Base-by-base conservation (phyloP, 2,113 vertebrate species). In the Dasypus novemcinctus region DNA sequence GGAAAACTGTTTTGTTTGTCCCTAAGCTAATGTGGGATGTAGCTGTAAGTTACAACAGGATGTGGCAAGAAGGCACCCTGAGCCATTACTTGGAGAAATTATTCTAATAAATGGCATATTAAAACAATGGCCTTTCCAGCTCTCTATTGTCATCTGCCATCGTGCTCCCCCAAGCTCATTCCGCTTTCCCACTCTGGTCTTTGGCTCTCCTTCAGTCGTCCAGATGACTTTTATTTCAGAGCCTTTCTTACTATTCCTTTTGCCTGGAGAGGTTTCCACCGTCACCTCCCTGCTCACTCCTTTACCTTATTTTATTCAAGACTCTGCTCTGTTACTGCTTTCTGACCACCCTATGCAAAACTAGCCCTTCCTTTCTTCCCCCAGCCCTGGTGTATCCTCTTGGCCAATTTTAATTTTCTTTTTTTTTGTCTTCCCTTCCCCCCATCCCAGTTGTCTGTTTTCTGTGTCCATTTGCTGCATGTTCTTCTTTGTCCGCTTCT, bases 101-200 rank as follows among this genome's bases (percentile, higher is more conserved):
- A 52, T 49, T 72, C 64, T 23, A 43, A 80, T 10, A 71, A n/a
- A 43, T 0, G 38, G 7, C 23, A 54, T 36, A 63, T 90, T 95
- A 18, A 57, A 57, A 20, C 54, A 57, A 57, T 9, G 31, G 29
- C 20, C 52, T 23, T 61, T 31, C 46, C 7, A 1, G 43, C 13
- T 74, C 20, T 85, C 61, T 13, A 3, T 33, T 27, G 20, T 54
- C 27, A 4, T 69, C 25, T 1, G 1, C 36, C 0, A 4, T 29
- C 5, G 0, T 36, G 54, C 49, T 52, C 23, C 0, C 29, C 41
- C 64, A 1, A 11, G 12, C 14, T 33, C 38, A 36, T 3, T 2
- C 41, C 2, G 7, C 36, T 25, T 41, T 79, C 21, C 54, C 7
- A 4, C 10, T 1, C 27, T 1, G 14, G 25, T 33, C 31, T 78